Conservation (phyloP, 2,113 vertebrate species). For the Dicentrarchus labrax region DNA sequence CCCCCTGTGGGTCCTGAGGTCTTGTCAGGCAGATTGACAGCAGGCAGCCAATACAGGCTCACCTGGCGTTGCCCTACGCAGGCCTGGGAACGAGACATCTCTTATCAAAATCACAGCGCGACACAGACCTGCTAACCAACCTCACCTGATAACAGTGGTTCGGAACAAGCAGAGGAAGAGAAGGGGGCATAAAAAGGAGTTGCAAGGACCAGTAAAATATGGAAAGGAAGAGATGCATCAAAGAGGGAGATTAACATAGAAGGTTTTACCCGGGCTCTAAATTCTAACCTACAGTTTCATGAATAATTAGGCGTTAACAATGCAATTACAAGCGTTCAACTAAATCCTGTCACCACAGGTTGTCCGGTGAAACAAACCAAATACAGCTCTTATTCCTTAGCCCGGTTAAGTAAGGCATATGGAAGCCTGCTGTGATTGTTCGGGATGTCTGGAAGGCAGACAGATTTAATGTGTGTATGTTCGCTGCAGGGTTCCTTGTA, state of each 20-base stretch:
- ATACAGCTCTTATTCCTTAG: background rate
- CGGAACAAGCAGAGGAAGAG: constrained; percentile 34
- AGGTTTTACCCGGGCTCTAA: constrained; percentile 36
- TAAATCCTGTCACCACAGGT: background rate
- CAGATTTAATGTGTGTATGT: constrained; percentile 53
- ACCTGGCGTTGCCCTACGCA: background rate
- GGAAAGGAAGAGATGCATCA: constrained; percentile 62
- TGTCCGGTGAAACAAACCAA: background rate
- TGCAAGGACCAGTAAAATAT: constrained; percentile 46
- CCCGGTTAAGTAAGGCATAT: background rate
- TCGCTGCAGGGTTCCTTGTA: constrained; percentile 45
- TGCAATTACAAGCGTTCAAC: background rate
- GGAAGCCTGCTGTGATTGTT: constrained; percentile 48
- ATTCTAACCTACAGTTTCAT: constrained; percentile 6
- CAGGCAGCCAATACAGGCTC: constrained; percentile 44
- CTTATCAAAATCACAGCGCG: constrained; percentile 74
- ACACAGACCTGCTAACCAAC: constrained; percentile 63
- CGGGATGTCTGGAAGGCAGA: constrained; percentile 43
- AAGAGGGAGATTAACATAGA: constrained; percentile 52
- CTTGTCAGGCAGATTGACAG: constrained; percentile 50
- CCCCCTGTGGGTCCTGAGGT: constrained; percentile 38
- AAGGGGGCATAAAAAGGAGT: constrained; percentile 12
- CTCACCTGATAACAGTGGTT: constrained; percentile 72
- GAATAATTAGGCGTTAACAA: constrained; percentile 45
- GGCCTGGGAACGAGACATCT: constrained; percentile 50